phyloP scores from a whole-genome alignment of 1,140 invertebrate species.

The Laupala kohalensis region DNA sequence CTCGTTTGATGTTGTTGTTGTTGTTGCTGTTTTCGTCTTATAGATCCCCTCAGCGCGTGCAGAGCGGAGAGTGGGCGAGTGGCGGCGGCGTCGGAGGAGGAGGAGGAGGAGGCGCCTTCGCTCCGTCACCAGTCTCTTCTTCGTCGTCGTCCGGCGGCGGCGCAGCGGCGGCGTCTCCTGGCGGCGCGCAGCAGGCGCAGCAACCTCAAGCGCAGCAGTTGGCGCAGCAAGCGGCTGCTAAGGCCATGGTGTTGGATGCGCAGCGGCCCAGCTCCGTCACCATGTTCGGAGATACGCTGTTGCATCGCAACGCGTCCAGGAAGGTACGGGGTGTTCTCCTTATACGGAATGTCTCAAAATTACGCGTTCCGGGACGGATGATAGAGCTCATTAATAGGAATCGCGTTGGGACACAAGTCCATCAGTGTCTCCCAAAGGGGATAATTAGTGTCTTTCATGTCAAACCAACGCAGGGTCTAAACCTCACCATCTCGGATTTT shows the following conservation, averaged over 20 bases:
- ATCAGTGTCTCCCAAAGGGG: too few relatives aligned
- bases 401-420: too few relatives aligned
- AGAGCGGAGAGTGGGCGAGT: conserved; percentile 3
- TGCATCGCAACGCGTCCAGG: conserved; percentile 30
- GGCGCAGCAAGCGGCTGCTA: conserved; percentile 30
- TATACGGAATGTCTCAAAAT: too few relatives aligned
- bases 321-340: conserved; percentile 31
- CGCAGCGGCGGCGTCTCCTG: conserved; percentile 18
- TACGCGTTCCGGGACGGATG: too few relatives aligned
- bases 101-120: conserved; percentile 16
- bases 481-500: too few relatives aligned
- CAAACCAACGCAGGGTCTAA: too few relatives aligned
- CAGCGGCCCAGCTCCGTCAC: conserved; percentile 24
- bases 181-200: neutral
- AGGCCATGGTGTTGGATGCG: conserved; percentile 32
- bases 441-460: too few relatives aligned
- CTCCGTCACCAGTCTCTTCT: neutral
- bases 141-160: conserved; percentile 21
- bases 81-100: conserved; percentile 9
- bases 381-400: too few relatives aligned
- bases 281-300: conserved; percentile 43
- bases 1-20: too few relatives aligned
- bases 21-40: neutral
- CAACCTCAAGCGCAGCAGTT: conserved; percentile 24
- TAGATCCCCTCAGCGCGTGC: conserved; percentile 7